These are phyloP conservation scores for Nasua narica DNA, from an alignment of 2,797 vertebrate genomes.

Conservation along the genomic window DNA sequence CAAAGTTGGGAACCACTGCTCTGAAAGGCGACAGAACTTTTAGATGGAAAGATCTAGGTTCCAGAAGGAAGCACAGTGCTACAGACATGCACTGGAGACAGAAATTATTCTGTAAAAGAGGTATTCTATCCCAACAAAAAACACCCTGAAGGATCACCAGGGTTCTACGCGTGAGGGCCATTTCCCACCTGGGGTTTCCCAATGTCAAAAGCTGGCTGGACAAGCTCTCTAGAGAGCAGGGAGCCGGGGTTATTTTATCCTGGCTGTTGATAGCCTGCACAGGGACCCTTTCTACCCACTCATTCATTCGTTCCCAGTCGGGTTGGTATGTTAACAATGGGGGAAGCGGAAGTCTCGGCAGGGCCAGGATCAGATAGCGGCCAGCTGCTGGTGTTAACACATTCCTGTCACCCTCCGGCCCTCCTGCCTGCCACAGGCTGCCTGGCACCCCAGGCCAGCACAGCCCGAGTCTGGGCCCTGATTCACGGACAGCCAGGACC, in stretches of 20 bases:
- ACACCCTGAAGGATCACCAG: neutral
- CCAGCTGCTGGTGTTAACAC: constrained; percentile 60
- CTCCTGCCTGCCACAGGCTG: neutral
- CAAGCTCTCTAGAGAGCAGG: neutral
- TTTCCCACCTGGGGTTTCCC: neutral
- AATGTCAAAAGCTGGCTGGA: neutral
- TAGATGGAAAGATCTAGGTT: neutral
- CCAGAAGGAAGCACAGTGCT: neutral
- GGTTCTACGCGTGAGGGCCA: neutral
- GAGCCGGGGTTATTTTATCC: neutral
- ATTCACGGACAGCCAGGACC: neutral
- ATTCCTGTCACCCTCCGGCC: constrained; percentile 18
- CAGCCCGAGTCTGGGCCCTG: neutral
- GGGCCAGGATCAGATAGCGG: constrained; percentile 63
- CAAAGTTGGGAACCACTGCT: neutral
- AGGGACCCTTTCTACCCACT: constrained; percentile 18
- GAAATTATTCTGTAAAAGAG: neutral
- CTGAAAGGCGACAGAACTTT: neutral
- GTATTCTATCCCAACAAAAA: neutral
- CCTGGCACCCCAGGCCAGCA: neutral
- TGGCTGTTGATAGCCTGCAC: neutral
- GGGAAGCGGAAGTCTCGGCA: constrained; percentile 49
- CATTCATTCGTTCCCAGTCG: constrained; percentile 46
- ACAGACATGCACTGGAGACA: neutral
- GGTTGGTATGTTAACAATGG: constrained; percentile 60